phyloP scores from a whole-genome alignment of 2,113 vertebrate genomes.

The Engystomops pustulosus region DNA sequence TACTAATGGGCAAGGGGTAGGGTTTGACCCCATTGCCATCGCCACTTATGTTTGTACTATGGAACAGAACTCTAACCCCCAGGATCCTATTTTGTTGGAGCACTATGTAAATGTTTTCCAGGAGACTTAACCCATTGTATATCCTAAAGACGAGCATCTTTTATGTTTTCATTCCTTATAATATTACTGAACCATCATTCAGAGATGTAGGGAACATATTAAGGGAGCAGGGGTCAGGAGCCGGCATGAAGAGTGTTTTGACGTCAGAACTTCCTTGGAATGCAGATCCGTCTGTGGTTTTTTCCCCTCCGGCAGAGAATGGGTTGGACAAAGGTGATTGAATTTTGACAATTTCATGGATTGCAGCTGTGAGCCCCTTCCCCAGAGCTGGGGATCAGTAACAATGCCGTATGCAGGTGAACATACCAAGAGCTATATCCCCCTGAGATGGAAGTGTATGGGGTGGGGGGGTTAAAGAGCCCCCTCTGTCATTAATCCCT shows the following conservation, averaged over 20 bases:
- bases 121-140: not conserved
- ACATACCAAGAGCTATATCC: conserved; percentile 45
- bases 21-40: no score
- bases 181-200: not conserved
- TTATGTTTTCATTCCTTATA: not conserved
- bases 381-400: conserved; percentile 2
- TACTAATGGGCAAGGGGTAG: no score
- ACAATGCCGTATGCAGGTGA: conserved; percentile 52
- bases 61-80: no score
- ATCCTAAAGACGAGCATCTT: no score
- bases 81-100: not conserved
- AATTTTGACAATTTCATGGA: conserved; percentile 20
- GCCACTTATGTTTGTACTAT: not conserved
- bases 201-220: not conserved
- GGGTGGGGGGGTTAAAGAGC: conserved; percentile 28
- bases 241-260: not conserved
- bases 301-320: conserved; percentile 9
- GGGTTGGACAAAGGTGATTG: conserved; percentile 28
- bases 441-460: conserved; percentile 55
- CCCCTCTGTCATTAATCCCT: conserved; percentile 71
- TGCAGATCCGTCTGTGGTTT: conserved; percentile 18
- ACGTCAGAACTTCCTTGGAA: not conserved
- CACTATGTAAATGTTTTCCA: not conserved
- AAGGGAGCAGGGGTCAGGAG: not conserved
- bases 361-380: conserved; percentile 25